These are phyloP conservation scores for Sitophilus oryzae DNA, from an alignment of 1,140 invertebrate genomes.

Conservation along the genomic window DNA sequence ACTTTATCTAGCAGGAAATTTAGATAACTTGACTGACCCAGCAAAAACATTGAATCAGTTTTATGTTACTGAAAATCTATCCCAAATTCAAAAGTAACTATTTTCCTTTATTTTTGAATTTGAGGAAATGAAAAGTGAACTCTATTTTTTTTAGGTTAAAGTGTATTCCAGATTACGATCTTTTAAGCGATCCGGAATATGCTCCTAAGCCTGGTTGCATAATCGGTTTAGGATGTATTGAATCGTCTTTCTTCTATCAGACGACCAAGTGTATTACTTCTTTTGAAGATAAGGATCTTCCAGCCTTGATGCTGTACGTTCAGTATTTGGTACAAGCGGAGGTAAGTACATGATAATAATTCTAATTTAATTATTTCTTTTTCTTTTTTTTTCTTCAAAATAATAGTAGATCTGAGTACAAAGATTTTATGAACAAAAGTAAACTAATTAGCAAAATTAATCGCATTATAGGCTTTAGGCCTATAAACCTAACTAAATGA, in stretches of 20 bases:
- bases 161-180: constrained; percentile 48
- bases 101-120: not conserved
- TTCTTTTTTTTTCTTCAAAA: not conserved
- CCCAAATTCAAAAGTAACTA: not conserved
- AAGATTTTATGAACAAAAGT: not conserved
- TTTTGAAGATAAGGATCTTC: constrained; percentile 59
- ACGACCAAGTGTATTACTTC: constrained; percentile 58
- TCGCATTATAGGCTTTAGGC: no score
- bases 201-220: constrained; percentile 48
- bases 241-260: constrained; percentile 71
- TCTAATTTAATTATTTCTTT: not conserved
- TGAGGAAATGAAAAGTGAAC: no score
- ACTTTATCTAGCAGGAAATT: constrained; percentile 67
- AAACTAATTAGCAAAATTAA: no score
- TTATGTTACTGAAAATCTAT: constrained; percentile 37
- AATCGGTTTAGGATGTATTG: constrained; percentile 75
- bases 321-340: constrained; percentile 84
- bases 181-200: constrained; percentile 38
- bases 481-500: no score
- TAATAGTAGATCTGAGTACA: no score
- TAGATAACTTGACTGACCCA: constrained; percentile 53
- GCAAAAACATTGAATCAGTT: constrained; percentile 52
- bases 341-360: constrained; percentile 44
- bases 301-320: constrained; percentile 69
- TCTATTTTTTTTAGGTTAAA: constrained; percentile 46